A percentile compares a stretch with the other conserved stretches of the same genome.
Evolutionary conservation across 23 tunicate species (phyloP).

Genomic region (Styela plicata): DNA sequence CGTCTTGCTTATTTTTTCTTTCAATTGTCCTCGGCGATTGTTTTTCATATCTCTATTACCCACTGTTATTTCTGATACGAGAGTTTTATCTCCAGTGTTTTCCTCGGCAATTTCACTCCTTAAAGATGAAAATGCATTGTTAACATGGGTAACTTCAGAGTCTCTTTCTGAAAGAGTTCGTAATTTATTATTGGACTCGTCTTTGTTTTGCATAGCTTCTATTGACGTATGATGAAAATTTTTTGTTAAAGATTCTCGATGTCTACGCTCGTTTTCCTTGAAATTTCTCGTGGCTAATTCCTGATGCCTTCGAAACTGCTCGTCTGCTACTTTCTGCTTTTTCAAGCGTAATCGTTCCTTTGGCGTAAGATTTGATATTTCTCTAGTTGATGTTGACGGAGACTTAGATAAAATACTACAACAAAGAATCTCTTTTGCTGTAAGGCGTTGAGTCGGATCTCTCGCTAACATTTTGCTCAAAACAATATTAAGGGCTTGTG

Average conservation of each 20-base stretch:
- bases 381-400: not conserved
- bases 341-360: conserved; percentile 53
- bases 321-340: conserved; percentile 80
- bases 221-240: conserved; percentile 65
- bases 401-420: conserved; percentile 13
- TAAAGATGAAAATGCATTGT: not conserved
- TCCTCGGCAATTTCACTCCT: not conserved
- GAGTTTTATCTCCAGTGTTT: not conserved
- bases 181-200: not conserved
- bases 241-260: conserved; percentile 46
- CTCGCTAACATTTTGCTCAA: conserved; percentile 69
- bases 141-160: not conserved
- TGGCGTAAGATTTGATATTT: conserved; percentile 35
- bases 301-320: conserved; percentile 32
- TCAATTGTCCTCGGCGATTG: not conserved
- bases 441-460: conserved; percentile 10
- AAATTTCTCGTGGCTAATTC: conserved; percentile 13
- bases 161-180: not conserved
- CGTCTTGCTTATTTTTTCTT: not conserved
- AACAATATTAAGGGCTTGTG: conserved; percentile 59
- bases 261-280: conserved; percentile 54
- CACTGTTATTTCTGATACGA: not conserved
- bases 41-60: not conserved
- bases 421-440: conserved; percentile 11
- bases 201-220: conserved; percentile 26